A percentile compares a stretch with the other conserved stretches of the same genome.
Conservation (phyloP, 2,888 invertebrate species). For the Eucriotettix oculatus region DNA sequence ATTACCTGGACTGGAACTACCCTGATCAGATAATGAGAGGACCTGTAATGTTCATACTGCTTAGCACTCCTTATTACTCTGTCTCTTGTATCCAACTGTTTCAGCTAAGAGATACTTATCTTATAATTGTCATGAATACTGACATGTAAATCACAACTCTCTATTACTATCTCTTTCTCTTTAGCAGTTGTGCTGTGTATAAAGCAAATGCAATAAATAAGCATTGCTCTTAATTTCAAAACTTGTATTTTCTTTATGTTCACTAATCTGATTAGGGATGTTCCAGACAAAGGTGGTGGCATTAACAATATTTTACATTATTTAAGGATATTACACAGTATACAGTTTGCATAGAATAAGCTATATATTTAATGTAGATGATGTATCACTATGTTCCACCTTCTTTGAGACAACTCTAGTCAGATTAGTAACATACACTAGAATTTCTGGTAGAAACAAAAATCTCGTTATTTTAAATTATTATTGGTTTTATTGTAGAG, state of each 20-base stretch:
- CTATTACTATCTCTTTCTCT: constrained; percentile 1
- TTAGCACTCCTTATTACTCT: too few species aligned
- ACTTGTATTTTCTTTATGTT: constrained; percentile 13
- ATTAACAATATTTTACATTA: constrained; percentile 14
- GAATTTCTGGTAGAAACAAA: too few species aligned
- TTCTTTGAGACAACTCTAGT: constrained; percentile 7
- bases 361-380: too few species aligned
- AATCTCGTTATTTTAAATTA: too few species aligned
- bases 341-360: too few species aligned
- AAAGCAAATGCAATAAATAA: constrained; percentile 9
- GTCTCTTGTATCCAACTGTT: too few species aligned
- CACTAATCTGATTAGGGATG: constrained; percentile 29
- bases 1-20: constrained; percentile 4
- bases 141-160: not conserved
- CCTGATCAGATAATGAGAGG: constrained; percentile 2
- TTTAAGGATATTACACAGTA: too few species aligned
- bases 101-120: too few species aligned
- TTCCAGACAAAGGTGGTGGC: constrained; percentile 25
- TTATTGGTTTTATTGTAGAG: too few species aligned
- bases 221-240: constrained; percentile 4
- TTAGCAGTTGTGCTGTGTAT: constrained; percentile 4
- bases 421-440: not conserved
- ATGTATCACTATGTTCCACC: not conserved
- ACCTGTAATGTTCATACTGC: too few species aligned
- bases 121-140: not conserved